phyloP scores from a whole-genome alignment of 2,797 vertebrate species.

The Galago senegalensis region DNA sequence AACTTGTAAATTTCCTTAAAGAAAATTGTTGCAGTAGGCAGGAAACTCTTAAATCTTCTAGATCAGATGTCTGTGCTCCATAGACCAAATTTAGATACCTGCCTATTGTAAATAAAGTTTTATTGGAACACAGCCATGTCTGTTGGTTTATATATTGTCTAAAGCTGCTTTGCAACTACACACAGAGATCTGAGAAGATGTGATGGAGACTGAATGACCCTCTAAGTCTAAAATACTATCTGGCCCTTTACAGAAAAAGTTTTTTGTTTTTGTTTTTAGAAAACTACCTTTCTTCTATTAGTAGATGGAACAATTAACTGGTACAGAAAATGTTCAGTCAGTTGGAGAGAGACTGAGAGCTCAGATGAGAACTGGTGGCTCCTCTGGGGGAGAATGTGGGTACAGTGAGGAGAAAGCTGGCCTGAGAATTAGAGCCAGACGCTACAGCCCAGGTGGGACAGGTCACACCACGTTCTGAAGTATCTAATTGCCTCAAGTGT shows the following conservation, averaged over 20 bases:
- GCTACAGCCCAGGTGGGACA: slow-evolving; percentile 62
- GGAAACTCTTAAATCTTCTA: background rate
- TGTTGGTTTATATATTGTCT: background rate
- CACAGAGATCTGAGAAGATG: background rate
- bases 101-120: slow-evolving; percentile 6
- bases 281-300: slow-evolving; percentile 93
- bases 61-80: background rate
- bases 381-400: slow-evolving; percentile 49
- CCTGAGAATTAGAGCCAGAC: slow-evolving; percentile 71
- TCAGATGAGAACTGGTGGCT: slow-evolving; percentile 51
- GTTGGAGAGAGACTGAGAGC: slow-evolving; percentile 87
- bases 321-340: slow-evolving; percentile 92
- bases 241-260: background rate
- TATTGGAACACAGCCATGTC: background rate
- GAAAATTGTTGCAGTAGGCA: slow-evolving; percentile 35
- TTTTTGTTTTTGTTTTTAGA: slow-evolving; percentile 85
- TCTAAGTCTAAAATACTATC: slow-evolving; percentile 54
- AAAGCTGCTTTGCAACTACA: slow-evolving; percentile 16
- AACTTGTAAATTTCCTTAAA: slow-evolving; percentile 29
- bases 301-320: slow-evolving; percentile 91
- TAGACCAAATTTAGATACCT: background rate
- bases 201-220: background rate
- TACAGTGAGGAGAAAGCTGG: slow-evolving; percentile 67
- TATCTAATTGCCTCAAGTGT: slow-evolving; percentile 86
- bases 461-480: slow-evolving; percentile 83